These are phyloP conservation scores for Umimayanthus kanabou DNA, from an alignment of 92 coral and sea anemone genomes.

Conservation along the genomic window DNA sequence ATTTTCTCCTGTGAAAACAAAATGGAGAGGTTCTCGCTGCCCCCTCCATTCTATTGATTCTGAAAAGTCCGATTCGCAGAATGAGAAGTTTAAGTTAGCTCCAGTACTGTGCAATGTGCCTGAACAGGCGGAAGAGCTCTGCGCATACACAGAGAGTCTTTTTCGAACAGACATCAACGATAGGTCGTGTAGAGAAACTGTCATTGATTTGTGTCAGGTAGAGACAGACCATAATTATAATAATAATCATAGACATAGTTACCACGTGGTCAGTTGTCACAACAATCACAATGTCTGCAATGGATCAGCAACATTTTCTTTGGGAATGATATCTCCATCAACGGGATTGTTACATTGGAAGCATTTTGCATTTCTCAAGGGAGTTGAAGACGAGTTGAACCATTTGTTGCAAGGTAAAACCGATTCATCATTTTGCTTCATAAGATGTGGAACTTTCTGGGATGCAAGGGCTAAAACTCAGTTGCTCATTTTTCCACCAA, in stretches of 20 bases:
- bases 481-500: slow-evolving; percentile 46
- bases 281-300: slow-evolving; percentile 42
- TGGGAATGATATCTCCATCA: slow-evolving; percentile 46
- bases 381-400: slow-evolving; percentile 42
- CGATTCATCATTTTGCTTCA: slow-evolving; percentile 42
- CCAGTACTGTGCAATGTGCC: slow-evolving; percentile 44
- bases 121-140: slow-evolving; percentile 34
- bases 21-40: slow-evolving; percentile 21
- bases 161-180: slow-evolving; percentile 26
- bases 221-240: not conserved
- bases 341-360: slow-evolving; percentile 46
- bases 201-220: slow-evolving; percentile 43
- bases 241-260: not conserved
- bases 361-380: slow-evolving; percentile 48
- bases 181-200: slow-evolving; percentile 26
- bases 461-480: slow-evolving; percentile 48
- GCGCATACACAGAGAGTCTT: slow-evolving; percentile 28
- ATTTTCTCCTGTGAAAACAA: not conserved
- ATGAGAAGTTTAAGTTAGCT: not conserved
- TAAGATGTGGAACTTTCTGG: slow-evolving; percentile 52
- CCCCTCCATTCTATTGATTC: slow-evolving; percentile 32
- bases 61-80: not conserved
- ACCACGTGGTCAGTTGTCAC: slow-evolving; percentile 46
- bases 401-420: slow-evolving; percentile 5
- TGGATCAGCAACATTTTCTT: slow-evolving; percentile 42